Evolutionary conservation across 2,888 invertebrate species (phyloP).

Genomic region (Coelogynopora nodosa): DNA sequence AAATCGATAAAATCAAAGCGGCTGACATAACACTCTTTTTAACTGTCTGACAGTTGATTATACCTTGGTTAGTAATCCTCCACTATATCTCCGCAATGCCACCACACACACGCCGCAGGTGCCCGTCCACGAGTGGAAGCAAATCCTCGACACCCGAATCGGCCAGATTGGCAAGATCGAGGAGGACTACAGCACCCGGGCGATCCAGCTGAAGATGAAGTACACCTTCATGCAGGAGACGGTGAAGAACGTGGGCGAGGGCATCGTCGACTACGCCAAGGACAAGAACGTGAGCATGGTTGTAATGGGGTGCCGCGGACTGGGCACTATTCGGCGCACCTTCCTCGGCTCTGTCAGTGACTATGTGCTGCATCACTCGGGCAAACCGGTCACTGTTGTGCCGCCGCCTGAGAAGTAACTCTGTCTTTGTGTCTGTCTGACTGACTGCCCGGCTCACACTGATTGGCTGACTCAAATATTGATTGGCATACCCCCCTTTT

Average conservation of each 20-base stretch:
- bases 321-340: background rate
- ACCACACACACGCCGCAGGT: too few relatives aligned
- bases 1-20: too few relatives aligned
- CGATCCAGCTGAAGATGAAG: background rate
- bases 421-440: too few relatives aligned
- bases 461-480: too few relatives aligned
- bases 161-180: background rate
- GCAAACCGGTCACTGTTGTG: too few relatives aligned
- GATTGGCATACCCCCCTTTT: too few relatives aligned
- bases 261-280: background rate
- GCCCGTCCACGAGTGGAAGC: background rate
- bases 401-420: too few relatives aligned
- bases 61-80: too few relatives aligned
- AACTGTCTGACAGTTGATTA: too few relatives aligned
- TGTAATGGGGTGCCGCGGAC: background rate
- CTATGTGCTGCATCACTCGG: slow-evolving; percentile 27
- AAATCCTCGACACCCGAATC: background rate
- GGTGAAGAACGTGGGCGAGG: background rate
- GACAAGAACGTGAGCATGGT: background rate
- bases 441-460: too few relatives aligned
- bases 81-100: too few relatives aligned
- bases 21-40: too few relatives aligned
- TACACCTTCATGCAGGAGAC: background rate
- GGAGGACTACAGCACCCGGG: background rate
- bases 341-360: slow-evolving; percentile 18